Percentiles rank a stretch among this genome's conserved stretches.
These are phyloP conservation scores for Drosophila funebris DNA, from an alignment of 1,140 invertebrate genomes.

Conservation along the genomic window DNA sequence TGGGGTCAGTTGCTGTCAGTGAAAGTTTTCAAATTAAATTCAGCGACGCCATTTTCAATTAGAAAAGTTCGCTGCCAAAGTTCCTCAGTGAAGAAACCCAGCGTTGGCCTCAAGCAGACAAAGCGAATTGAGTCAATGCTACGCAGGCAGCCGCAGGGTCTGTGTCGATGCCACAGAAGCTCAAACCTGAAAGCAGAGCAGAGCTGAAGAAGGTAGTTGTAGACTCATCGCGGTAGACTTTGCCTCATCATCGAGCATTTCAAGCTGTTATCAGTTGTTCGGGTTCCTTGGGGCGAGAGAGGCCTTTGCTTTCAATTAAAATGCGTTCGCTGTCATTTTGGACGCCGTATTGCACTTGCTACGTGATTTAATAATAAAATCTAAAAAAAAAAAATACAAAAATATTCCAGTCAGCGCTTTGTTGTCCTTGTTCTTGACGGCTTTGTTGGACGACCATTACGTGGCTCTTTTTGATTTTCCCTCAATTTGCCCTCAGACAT, in stretches of 20 bases:
- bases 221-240: background rate
- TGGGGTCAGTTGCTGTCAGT: conserved; percentile 67
- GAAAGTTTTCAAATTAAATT: conserved; percentile 83
- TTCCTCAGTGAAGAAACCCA: conserved; percentile 47
- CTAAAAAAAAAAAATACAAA: conserved; percentile 56
- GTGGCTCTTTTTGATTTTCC: conserved; percentile 50
- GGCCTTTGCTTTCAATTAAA: conserved; percentile 75
- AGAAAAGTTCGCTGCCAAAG: conserved; percentile 75
- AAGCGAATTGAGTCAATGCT: conserved; percentile 3
- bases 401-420: conserved; percentile 75
- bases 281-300: background rate
- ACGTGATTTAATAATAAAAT: conserved; percentile 82
- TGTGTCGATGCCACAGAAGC: background rate
- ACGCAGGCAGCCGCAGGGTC: conserved; percentile 18
- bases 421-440: conserved; percentile 62
- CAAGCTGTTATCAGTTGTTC: conserved; percentile 30
- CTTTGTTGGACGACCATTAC: conserved; percentile 58
- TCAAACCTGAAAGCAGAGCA: background rate
- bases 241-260: conserved; percentile 34
- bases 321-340: conserved; percentile 82
- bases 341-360: conserved; percentile 79
- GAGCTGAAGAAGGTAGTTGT: background rate
- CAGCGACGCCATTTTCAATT: conserved; percentile 81
- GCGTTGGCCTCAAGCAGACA: conserved; percentile 16
- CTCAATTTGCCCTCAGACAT: background rate